Evolutionary conservation across 2,888 invertebrate genomes (phyloP).

Genomic region (Lasioglossum zephyrum): DNA sequence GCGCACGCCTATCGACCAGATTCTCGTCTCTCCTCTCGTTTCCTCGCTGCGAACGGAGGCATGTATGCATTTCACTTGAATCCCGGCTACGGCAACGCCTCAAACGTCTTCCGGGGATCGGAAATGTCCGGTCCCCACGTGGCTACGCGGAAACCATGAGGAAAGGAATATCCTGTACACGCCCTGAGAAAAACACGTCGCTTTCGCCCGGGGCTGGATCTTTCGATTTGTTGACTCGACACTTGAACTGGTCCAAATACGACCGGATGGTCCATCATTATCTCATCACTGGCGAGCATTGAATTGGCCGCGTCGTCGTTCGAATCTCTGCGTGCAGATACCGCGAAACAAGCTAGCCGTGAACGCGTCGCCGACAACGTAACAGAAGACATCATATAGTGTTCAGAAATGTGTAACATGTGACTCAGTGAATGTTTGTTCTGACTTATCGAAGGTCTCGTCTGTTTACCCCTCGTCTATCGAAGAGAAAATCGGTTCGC

Average conservation of each 20-base stretch:
- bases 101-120: constrained; percentile 50
- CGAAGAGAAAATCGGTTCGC: background rate
- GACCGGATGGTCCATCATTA: background rate
- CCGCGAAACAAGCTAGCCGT: background rate
- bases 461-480: background rate
- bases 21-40: constrained; percentile 65
- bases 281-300: background rate
- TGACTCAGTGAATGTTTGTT: background rate
- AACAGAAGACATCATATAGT: too few relatives aligned
- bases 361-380: background rate
- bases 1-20: constrained; percentile 79
- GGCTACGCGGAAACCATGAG: constrained; percentile 32
- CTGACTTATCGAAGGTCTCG: too few relatives aligned
- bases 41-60: constrained; percentile 35
- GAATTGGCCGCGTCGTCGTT: background rate
- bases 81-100: constrained; percentile 61
- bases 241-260: background rate
- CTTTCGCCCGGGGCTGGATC: background rate
- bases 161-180: background rate
- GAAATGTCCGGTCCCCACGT: constrained; percentile 39
- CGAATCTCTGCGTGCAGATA: background rate
- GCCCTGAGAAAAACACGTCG: background rate
- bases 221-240: background rate
- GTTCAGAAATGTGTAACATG: background rate
- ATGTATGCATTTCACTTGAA: constrained; percentile 49